Base-by-base conservation (phyloP, 2,888 invertebrate genomes). In the Drosophila conformis region DNA sequence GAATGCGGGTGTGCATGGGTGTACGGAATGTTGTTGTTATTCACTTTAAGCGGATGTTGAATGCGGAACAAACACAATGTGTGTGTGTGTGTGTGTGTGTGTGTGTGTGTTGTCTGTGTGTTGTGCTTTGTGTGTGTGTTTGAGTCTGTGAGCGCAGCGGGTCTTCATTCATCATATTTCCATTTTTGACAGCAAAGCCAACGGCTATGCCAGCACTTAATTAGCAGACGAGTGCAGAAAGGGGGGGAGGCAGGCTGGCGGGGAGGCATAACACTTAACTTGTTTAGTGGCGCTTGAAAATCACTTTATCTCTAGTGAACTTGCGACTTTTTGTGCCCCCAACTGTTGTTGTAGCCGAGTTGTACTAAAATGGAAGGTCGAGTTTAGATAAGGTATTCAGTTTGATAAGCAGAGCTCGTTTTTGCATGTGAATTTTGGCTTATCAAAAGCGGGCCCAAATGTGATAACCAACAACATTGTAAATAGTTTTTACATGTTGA, bases 31-130 rank as follows among this genome's bases (percentile, higher is more conserved):
- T 73, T 63, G 35, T 40, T 71, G 52, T 60, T 38, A 42, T 72
- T 65, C 64, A 67, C 59, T 78, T 49, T 18, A 64, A 59, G 53
- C 67, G 82, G 72, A 72, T 58, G 73, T 48, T 77, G 59, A 63
- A 63, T 42, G 49, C 38, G 42, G 25, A 53, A 66, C 65, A 70
- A 49, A n/a, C 7, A 8, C 4, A 25, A 11, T 13, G 21, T 6
- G 33, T 74, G 33, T 29, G 31, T 18, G 31, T 13, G 27, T 27
- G 27, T 27, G 27, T 27, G 33, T 25, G 10, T n/a, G 21, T 10
- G 27, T 25, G 35, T 18, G 40, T 29, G 46, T 42, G 10, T 36
- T 58, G 31, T 0, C 10, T 13, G n/a, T 6, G 33, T 74, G 33
- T 25, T 33, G 31, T 18, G 33, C 10, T 33, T 33, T 33, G 29